phyloP scores from a whole-genome alignment of 2,888 invertebrate species.

The Hyposoter didymator region DNA sequence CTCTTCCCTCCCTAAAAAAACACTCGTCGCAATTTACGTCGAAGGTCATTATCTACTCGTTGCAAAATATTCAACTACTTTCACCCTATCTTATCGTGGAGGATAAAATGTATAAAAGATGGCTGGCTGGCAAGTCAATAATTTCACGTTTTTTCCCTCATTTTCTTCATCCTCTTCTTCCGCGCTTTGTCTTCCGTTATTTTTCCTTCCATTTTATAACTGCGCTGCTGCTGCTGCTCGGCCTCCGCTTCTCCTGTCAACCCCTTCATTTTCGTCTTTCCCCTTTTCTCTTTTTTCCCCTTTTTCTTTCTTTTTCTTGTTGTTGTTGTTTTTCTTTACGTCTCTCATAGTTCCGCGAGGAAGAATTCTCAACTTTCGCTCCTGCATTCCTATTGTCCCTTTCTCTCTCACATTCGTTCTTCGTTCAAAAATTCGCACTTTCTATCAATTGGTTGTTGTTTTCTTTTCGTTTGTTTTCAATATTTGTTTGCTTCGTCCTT shows the following conservation, averaged over 20 bases:
- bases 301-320: conserved; percentile 13
- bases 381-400: conserved; percentile 49
- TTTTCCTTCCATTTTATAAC: conserved; percentile 49
- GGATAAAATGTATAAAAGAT: conserved; percentile 84
- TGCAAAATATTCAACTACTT: conserved; percentile 84
- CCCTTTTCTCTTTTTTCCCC: conserved; percentile 7
- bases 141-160: conserved; percentile 58
- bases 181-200: conserved; percentile 34
- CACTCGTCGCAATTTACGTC: conserved; percentile 63
- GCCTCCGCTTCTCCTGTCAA: conserved; percentile 32
- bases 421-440: conserved; percentile 34
- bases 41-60: conserved; percentile 80
- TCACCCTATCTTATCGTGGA: conserved; percentile 81
- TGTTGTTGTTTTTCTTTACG: conserved; percentile 24
- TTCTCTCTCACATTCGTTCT: conserved; percentile 47
- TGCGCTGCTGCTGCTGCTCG: conserved; percentile 20
- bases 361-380: conserved; percentile 76
- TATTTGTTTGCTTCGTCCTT: not conserved
- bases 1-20: conserved; percentile 48
- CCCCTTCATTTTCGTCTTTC: conserved; percentile 27
- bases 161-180: conserved; percentile 6
- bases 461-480: not conserved
- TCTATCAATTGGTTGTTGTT: conserved; percentile 50
- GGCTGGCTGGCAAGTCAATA: conserved; percentile 84
- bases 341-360: conserved; percentile 75